A percentile compares a stretch with the other conserved stretches of the same genome.
phyloP scores from a whole-genome alignment of 2,888 invertebrate species.

The Pegoplata infirma region DNA sequence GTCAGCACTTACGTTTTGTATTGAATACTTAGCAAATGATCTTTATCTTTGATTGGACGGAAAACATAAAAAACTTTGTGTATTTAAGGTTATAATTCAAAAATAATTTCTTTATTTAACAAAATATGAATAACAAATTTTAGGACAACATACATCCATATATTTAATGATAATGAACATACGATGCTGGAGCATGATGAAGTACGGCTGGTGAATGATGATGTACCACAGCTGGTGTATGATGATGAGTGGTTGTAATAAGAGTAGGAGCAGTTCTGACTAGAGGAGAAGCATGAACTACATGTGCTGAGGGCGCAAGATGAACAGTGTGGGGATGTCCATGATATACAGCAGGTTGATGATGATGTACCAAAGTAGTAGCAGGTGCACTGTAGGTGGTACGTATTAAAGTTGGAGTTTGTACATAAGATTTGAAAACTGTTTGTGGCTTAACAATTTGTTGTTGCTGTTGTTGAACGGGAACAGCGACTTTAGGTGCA shows the following conservation, averaged over 20 bases:
- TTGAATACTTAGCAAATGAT: not conserved
- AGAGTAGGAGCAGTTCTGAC: constrained; percentile 59
- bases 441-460: not conserved
- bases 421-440: constrained; percentile 14
- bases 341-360: constrained; percentile 64
- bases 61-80: not conserved
- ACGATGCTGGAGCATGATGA: constrained; percentile 62
- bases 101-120: constrained; percentile 39
- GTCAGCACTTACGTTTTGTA: not conserved
- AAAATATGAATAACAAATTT: constrained; percentile 15
- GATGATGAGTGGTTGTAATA: constrained; percentile 63
- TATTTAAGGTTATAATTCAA: not conserved
- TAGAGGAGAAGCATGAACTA: constrained; percentile 64
- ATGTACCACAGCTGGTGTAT: constrained; percentile 64
- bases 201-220: constrained; percentile 48
- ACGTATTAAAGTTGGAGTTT: constrained; percentile 51
- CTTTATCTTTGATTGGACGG: not conserved
- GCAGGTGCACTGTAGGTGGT: constrained; percentile 62
- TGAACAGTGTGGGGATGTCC: constrained; percentile 62
- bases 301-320: constrained; percentile 53
- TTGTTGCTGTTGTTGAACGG: not conserved
- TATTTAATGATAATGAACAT: constrained; percentile 67
- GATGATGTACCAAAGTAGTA: constrained; percentile 71
- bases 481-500: no score
- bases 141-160: no score